Conservation (phyloP, 2,113 vertebrate species). For the Hystrix cristata region DNA sequence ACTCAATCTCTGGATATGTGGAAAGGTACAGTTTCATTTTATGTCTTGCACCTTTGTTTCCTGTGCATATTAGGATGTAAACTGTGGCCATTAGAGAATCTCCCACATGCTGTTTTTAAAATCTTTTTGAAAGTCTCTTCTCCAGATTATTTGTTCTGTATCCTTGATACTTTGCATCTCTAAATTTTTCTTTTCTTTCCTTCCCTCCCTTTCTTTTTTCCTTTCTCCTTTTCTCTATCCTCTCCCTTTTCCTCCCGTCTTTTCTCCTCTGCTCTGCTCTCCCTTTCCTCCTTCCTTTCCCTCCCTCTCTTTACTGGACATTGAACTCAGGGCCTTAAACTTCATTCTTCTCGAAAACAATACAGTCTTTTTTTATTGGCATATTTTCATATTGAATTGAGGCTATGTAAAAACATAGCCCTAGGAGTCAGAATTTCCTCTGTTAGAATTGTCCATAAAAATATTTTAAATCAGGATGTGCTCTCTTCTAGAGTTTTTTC, state of each 20-base stretch:
- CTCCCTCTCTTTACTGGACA: not conserved
- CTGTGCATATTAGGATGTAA: not conserved
- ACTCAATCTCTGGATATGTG: not conserved
- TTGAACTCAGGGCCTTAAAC: not conserved
- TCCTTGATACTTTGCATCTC: constrained; percentile 17
- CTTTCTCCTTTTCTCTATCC: not conserved
- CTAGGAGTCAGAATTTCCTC: not conserved
- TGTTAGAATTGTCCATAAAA: constrained; percentile 12
- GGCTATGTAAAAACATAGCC: not conserved
- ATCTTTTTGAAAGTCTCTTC: not conserved
- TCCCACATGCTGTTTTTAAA: not conserved
- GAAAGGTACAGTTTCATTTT: constrained; percentile 34
- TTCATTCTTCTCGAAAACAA: constrained; percentile 3
- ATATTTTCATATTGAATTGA: constrained; percentile 45
- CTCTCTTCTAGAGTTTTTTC: not conserved
- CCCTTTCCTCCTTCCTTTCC: no score
- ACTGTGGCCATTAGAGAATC: not conserved
- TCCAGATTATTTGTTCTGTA: constrained; percentile 20
- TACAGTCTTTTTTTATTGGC: not conserved
- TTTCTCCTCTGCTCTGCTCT: not conserved
- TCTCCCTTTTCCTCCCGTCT: not conserved
- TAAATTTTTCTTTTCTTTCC: not conserved
- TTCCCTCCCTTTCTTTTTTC: not conserved
- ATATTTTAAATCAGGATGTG: constrained; percentile 53
- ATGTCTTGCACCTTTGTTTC: not conserved